Evolutionary conservation across 2,113 vertebrate species (phyloP).

Genomic region (Phocoena phocoena): DNA sequence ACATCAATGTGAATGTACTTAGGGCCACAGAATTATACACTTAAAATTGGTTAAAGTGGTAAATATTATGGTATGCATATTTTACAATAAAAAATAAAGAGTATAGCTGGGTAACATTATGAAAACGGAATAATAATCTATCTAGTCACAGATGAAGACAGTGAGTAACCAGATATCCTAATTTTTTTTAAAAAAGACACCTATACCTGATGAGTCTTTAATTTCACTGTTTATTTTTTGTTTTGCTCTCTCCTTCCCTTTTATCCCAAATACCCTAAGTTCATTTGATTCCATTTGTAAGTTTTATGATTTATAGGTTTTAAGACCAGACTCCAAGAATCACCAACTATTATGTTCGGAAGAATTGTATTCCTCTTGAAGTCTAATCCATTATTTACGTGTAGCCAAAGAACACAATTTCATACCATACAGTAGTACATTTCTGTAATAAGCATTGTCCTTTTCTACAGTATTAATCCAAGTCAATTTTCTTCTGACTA

Average conservation of each 20-base stretch:
- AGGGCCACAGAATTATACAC: neutral
- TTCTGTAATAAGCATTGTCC: slow-evolving; percentile 35
- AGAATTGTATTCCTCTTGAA: neutral
- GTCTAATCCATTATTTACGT: neutral
- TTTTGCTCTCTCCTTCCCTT: neutral
- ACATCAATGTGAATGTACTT: too few species aligned
- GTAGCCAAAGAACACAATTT: slow-evolving; percentile 14
- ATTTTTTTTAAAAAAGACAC: neutral
- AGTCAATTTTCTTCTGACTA: slow-evolving; percentile 30
- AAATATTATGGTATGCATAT: slow-evolving; percentile 1
- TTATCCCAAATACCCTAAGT: neutral
- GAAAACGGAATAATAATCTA: neutral
- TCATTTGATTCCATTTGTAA: slow-evolving; percentile 30
- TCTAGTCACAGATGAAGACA: neutral
- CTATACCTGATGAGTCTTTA: neutral
- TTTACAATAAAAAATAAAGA: neutral
- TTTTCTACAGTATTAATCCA: slow-evolving; percentile 45
- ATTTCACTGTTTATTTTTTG: slow-evolving; percentile 21
- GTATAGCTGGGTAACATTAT: neutral
- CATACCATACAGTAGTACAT: neutral
- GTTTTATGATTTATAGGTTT: slow-evolving; percentile 35
- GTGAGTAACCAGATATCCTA: neutral
- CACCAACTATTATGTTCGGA: neutral
- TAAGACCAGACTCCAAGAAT: slow-evolving; percentile 21
- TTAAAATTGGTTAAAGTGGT: neutral